Conservation (phyloP, 2,113 vertebrate species). For the Catharus fuscescens region DNA sequence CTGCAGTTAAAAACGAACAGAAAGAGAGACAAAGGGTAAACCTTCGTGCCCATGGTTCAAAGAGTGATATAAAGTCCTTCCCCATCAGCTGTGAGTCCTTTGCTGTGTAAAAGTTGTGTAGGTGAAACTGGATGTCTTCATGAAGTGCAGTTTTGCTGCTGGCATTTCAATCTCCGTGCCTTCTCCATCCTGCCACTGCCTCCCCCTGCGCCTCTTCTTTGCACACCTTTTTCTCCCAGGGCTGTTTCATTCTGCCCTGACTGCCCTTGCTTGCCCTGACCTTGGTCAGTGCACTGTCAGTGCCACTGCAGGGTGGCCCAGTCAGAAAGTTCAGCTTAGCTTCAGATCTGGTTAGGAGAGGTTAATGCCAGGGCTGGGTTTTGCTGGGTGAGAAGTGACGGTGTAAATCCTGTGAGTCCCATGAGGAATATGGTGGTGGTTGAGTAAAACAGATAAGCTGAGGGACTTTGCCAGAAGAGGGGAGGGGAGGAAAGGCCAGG, state of each 20-base stretch:
- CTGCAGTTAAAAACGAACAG: neutral
- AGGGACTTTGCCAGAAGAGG: neutral
- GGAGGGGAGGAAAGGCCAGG: neutral
- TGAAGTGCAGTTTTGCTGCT: neutral
- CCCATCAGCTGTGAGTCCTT: neutral
- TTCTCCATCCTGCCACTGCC: neutral
- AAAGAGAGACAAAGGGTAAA: neutral
- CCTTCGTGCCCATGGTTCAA: accelerated
- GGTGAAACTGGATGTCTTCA: neutral
- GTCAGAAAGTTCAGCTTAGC: neutral
- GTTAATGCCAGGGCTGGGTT: neutral
- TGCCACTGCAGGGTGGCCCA: too few species aligned
- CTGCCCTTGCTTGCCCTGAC: neutral
- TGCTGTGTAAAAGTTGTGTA: neutral
- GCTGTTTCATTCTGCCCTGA: neutral
- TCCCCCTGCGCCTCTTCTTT: accelerated
- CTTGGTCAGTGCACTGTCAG: neutral
- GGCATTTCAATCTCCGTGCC: accelerated
- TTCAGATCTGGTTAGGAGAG: neutral
- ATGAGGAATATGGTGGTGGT: accelerated
- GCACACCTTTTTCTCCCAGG: neutral
- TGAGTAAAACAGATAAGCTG: neutral
- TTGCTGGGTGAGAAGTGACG: neutral
- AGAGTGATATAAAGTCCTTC: neutral
- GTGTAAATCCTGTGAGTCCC: neutral